Conservation (phyloP, 1,140 invertebrate genomes). For the Pollicipes pollicipes region DNA sequence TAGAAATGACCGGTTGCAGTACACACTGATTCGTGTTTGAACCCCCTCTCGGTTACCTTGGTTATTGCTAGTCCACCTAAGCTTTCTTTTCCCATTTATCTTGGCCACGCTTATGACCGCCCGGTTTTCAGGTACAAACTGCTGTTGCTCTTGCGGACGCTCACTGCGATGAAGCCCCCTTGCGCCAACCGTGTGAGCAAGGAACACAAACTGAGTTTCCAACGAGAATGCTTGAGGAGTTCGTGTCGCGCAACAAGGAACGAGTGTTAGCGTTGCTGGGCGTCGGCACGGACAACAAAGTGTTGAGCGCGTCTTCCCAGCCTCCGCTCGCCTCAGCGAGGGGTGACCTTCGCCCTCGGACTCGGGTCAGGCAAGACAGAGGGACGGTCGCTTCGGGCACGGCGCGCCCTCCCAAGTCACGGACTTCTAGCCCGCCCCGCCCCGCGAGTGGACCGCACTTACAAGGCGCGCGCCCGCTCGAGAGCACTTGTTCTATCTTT, state of each 20-base stretch:
- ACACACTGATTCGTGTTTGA: too few relatives aligned
- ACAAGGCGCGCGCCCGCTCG: neutral
- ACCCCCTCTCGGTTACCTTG: too few relatives aligned
- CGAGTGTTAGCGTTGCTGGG: neutral
- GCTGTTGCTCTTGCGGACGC: neutral
- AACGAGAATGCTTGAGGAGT: neutral
- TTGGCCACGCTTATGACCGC: too few relatives aligned
- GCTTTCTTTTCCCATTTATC: too few relatives aligned
- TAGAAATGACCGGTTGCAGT: too few relatives aligned
- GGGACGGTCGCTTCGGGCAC: neutral
- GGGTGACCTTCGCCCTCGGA: neutral
- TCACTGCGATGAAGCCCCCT: neutral
- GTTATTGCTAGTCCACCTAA: too few relatives aligned
- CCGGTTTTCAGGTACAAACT: neutral
- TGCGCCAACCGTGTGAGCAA: neutral
- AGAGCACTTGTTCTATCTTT: neutral
- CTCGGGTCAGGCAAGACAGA: neutral
- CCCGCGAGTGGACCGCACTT: neutral
- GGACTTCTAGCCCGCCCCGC: neutral
- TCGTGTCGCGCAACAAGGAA: neutral
- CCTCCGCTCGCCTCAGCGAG: neutral
- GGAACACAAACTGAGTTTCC: neutral
- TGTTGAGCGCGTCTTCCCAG: neutral
- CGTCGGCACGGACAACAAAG: neutral
- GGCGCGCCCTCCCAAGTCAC: neutral